These are phyloP conservation scores for Ictalurus punctatus DNA, from an alignment of 2,113 vertebrate genomes.

Conservation along the genomic window DNA sequence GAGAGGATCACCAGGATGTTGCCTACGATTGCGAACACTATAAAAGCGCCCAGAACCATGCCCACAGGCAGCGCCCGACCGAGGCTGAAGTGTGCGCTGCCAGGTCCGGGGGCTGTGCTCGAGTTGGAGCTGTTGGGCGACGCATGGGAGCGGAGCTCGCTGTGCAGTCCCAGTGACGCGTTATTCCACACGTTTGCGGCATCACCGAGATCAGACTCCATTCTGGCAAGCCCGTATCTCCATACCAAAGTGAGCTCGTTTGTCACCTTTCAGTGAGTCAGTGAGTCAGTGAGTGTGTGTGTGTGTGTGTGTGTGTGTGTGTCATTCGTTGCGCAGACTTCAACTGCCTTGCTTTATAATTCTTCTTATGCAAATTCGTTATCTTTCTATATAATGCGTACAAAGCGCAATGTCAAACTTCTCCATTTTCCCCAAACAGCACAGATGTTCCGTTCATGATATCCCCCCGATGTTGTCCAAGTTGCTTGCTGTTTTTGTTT, in stretches of 20 bases:
- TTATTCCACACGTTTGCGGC: slow-evolving; percentile 70
- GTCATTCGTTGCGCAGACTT: slow-evolving; percentile 38
- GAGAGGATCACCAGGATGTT: slow-evolving; percentile 96
- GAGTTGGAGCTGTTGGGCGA: slow-evolving; percentile 73
- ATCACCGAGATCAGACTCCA: slow-evolving; percentile 75
- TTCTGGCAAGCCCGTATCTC: slow-evolving; percentile 69
- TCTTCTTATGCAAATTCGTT: not conserved
- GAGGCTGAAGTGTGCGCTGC: slow-evolving; percentile 78
- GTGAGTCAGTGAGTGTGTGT: slow-evolving; percentile 24
- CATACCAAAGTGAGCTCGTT: slow-evolving; percentile 67
- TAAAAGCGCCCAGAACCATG: slow-evolving; percentile 90
- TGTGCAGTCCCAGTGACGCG: slow-evolving; percentile 66
- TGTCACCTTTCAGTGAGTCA: slow-evolving; percentile 16
- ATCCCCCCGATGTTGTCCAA: not conserved
- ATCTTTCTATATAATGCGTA: slow-evolving; percentile 29
- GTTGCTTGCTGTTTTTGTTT: not conserved
- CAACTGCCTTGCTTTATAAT: not conserved
- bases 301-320: slow-evolving; percentile 28
- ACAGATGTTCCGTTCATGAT: not conserved
- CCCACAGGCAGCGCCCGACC: slow-evolving; percentile 84
- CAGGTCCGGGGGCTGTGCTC: slow-evolving; percentile 70
- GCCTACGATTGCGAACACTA: slow-evolving; percentile 90
- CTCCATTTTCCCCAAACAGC: slow-evolving; percentile 27
- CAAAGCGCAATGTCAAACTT: slow-evolving; percentile 40
- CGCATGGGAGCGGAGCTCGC: slow-evolving; percentile 59